These are phyloP conservation scores for Halocynthia aurantium DNA, from an alignment of 23 tunicate species.

Conservation along the genomic window DNA sequence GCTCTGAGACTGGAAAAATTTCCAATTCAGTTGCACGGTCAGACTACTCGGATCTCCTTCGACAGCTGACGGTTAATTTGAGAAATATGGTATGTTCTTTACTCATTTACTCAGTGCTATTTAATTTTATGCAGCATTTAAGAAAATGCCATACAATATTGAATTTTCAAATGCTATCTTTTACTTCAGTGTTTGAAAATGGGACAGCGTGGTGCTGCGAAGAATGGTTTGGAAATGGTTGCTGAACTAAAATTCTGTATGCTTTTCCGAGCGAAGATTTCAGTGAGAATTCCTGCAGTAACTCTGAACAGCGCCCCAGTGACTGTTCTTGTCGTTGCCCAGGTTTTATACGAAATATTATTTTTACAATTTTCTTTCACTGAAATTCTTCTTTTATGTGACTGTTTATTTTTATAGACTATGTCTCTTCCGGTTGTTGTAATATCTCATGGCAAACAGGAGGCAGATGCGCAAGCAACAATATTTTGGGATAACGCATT, in stretches of 20 bases:
- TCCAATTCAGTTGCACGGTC: conserved; percentile 55
- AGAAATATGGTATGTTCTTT: conserved; percentile 58
- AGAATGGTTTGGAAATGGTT: conserved; percentile 57
- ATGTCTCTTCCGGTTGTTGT: conserved; percentile 88
- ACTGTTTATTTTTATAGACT: conserved; percentile 34
- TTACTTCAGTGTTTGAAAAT: conserved; percentile 53
- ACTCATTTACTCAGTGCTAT: neutral
- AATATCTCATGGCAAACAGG: conserved; percentile 93
- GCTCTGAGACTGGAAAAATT: conserved; percentile 56
- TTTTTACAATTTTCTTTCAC: too few species aligned
- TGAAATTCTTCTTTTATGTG: neutral
- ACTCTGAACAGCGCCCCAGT: too few species aligned
- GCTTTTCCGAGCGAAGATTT: conserved; percentile 59
- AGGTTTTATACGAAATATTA: too few species aligned
- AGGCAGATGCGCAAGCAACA: conserved; percentile 97
- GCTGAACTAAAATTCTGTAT: conserved; percentile 84
- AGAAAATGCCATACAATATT: too few species aligned
- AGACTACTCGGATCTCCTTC: conserved; percentile 49
- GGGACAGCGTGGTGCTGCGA: conserved; percentile 35
- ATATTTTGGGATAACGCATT: conserved; percentile 99
- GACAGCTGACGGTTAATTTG: conserved; percentile 57
- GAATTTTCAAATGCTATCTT: too few species aligned
- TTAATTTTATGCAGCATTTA: too few species aligned
- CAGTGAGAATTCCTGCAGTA: neutral
- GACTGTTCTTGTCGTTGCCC: too few species aligned